Percentiles rank a stretch among this genome's conserved stretches.
These are phyloP conservation scores for Cliona cf. orientalis DNA, from an alignment of 37 sponge, comb jelly and placozoan species.

Conservation along the genomic window DNA sequence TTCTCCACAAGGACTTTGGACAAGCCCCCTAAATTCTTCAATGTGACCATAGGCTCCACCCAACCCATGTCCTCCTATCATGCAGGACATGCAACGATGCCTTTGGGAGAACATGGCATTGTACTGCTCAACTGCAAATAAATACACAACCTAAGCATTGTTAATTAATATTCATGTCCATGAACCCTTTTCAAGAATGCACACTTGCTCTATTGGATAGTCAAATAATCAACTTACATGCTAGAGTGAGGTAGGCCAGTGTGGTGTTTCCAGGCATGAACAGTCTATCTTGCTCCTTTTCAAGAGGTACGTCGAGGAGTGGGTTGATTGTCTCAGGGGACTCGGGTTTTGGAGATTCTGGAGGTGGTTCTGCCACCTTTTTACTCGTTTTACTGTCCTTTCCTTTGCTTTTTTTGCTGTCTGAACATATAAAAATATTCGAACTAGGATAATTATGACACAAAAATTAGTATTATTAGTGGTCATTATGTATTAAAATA, in stretches of 20 bases:
- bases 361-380: neutral
- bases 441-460: too few relatives aligned
- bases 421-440: neutral
- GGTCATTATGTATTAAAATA: neutral
- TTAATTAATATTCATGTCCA: too few relatives aligned
- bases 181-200: too few relatives aligned
- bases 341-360: slow-evolving; percentile 1
- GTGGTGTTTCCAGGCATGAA: slow-evolving; percentile 17
- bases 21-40: too few relatives aligned
- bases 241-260: slow-evolving; percentile 6
- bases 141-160: too few relatives aligned
- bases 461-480: neutral
- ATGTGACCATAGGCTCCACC: too few relatives aligned
- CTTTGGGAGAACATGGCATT: too few relatives aligned
- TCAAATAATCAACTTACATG: slow-evolving; percentile 15
- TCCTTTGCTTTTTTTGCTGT: neutral
- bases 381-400: neutral
- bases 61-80: too few relatives aligned
- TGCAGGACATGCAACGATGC: too few relatives aligned
- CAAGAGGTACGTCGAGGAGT: neutral
- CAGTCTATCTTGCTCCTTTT: slow-evolving; percentile 7
- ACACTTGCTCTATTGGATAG: neutral
- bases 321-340: neutral
- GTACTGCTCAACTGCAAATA: too few relatives aligned
- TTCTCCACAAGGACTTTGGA: too few relatives aligned